Evolutionary conservation across 2,113 vertebrate species (phyloP), one percentile per base, ranked within the genome.

Genomic region (Oryzias curvinotus): DNA sequence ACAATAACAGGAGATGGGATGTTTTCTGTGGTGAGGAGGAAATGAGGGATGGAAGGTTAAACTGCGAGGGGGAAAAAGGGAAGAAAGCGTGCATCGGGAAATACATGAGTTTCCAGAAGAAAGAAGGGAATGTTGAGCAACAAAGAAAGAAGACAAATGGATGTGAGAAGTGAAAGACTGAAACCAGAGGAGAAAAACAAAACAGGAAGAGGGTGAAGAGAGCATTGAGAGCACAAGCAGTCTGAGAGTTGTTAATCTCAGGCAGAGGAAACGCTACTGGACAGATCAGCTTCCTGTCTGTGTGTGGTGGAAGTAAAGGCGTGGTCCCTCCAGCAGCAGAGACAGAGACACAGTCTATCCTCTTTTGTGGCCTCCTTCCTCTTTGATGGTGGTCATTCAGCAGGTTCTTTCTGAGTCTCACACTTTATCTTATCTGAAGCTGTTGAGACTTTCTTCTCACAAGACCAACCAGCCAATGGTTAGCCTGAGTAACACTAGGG

Each of bases 241-340:
- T 57, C 41, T 56, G 44, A 64, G 46, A 75, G 63, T 64, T 42
- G 16, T 56, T 74, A 51, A 70, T 84, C 52, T 62, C 69, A 57
- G 81, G 78, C 48, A 74, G 82, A 86, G 83, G 85, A 89, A 89
- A 82, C 82, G 68, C 76, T 55, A 36, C 65, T 82, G 74, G 74
- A 72, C 75, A 86, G 57, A 85, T 80, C 55, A 57, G 65, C 71
- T 84, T 86, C 77, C 80, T 85, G 48, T 54, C 5, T 73, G 67
- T 65, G 70, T 73, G 61, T 62, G 69, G 55, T 65, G 56, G 54
- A 73, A 59, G 66, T 76, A 71, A 69, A 80, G 87, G 87, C 5
- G 84, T 85, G 84, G 85, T 74, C 73, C 75, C 77, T 78, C 65
- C 75, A 71, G 75, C 62, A 83, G 62, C 66, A 70, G 43, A 75